A percentile compares a stretch with the other conserved stretches of the same genome.
Conservation (phyloP, 35 echinoderm and acorn worm genomes). For the Nesometra sesokonis region DNA sequence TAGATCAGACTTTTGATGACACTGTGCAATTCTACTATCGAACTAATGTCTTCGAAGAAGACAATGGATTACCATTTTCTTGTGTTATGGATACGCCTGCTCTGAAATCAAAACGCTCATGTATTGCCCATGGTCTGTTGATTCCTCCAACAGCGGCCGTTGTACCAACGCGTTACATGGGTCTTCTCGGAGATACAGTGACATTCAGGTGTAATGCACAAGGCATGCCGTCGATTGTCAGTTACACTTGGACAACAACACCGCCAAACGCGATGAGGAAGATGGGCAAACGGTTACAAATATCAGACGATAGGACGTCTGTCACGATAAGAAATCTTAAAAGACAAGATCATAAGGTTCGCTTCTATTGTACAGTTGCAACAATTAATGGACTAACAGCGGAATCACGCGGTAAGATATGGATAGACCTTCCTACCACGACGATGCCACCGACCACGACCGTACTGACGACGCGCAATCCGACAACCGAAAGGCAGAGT, state of each 20-base stretch:
- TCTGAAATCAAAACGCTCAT: neutral
- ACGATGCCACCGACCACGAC: neutral
- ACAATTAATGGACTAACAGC: neutral
- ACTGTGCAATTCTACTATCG: neutral
- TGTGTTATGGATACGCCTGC: neutral
- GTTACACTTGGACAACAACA: neutral
- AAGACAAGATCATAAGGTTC: neutral
- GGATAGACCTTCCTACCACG: neutral
- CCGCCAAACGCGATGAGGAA: neutral
- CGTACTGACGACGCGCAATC: neutral
- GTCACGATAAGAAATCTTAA: neutral
- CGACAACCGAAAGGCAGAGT: neutral
- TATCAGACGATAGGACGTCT: neutral
- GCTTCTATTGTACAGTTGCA: neutral
- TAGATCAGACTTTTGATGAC: neutral
- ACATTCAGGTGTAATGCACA: neutral
- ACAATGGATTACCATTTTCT: neutral
- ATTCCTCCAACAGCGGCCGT: neutral
- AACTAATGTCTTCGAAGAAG: neutral
- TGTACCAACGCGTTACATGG: neutral
- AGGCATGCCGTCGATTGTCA: neutral
- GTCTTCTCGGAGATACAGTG: neutral
- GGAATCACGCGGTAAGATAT: neutral
- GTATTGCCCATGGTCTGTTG: neutral
- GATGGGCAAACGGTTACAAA: neutral